Conservation (phyloP, 2,113 vertebrate species). For the Lichenostomus cassidix region DNA sequence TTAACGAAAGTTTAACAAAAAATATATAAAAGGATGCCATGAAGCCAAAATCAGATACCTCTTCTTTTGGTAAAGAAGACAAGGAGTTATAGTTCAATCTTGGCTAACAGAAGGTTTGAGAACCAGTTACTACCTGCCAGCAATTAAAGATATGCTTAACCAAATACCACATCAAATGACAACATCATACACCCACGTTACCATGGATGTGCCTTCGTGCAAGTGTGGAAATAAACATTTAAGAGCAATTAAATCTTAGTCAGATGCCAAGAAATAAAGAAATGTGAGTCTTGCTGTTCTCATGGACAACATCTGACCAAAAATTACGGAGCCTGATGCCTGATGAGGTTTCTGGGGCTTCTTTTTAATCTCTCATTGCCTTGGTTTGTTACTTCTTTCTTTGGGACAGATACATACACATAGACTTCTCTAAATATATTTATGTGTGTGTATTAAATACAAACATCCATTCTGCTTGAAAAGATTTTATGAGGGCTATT, state of each 20-base stretch:
- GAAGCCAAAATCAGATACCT: background rate
- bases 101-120: background rate
- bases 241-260: conserved; percentile 35
- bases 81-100: background rate
- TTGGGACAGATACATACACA: background rate
- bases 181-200: background rate
- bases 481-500: background rate
- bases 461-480: background rate
- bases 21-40: background rate
- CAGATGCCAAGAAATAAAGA: background rate
- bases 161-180: background rate
- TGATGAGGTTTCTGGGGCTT: background rate
- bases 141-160: conserved; percentile 37
- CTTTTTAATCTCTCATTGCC: background rate
- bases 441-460: background rate
- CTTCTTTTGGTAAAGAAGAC: background rate
- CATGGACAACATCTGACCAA: background rate
- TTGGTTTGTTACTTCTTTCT: background rate
- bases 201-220: background rate
- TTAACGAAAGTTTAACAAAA: background rate
- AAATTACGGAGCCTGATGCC: background rate
- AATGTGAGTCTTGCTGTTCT: background rate
- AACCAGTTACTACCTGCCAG: conserved; percentile 31
- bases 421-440: background rate
- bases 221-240: background rate